Conservation (phyloP, 2,797 vertebrate species). For the Sebastes dallii region DNA sequence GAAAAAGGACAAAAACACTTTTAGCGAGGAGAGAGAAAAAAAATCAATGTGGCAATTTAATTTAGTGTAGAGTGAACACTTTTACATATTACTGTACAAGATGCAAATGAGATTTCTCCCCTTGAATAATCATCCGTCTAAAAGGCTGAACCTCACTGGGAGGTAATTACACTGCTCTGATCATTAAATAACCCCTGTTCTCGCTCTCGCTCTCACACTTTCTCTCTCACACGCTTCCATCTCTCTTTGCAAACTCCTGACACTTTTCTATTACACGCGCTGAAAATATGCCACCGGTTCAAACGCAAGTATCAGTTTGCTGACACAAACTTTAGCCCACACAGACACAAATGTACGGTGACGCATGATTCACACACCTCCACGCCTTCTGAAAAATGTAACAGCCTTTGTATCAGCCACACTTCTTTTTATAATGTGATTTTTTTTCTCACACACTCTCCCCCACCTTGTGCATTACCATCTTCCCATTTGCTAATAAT, state of each 20-base stretch:
- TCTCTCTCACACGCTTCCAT: slow-evolving; percentile 9
- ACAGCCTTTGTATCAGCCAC: slow-evolving; percentile 3
- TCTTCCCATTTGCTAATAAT: not conserved
- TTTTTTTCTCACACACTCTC: not conserved
- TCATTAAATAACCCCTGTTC: slow-evolving; percentile 77
- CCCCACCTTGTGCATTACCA: not conserved
- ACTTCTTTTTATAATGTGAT: slow-evolving; percentile 18
- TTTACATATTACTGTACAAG: slow-evolving; percentile 76
- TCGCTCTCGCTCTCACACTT: slow-evolving; percentile 24
- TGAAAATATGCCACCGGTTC: slow-evolving; percentile 11
- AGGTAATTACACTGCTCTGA: slow-evolving; percentile 76
- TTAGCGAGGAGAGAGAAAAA: slow-evolving; percentile 40
- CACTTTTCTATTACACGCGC: slow-evolving; percentile 15
- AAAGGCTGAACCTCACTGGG: slow-evolving; percentile 74
- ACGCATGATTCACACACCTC: slow-evolving; percentile 4
- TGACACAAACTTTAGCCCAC: slow-evolving; percentile 11
- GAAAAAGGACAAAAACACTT: slow-evolving; percentile 52
- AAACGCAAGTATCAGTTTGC: slow-evolving; percentile 19
- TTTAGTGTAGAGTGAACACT: slow-evolving; percentile 73
- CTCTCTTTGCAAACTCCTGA: slow-evolving; percentile 11
- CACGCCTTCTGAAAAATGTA: not conserved
- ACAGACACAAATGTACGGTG: slow-evolving; percentile 7
- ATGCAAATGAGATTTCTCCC: slow-evolving; percentile 78
- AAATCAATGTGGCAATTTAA: slow-evolving; percentile 71
- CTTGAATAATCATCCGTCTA: slow-evolving; percentile 77